phyloP scores from a whole-genome alignment of 2,113 vertebrate species.

The Melanerpes formicivorus region DNA sequence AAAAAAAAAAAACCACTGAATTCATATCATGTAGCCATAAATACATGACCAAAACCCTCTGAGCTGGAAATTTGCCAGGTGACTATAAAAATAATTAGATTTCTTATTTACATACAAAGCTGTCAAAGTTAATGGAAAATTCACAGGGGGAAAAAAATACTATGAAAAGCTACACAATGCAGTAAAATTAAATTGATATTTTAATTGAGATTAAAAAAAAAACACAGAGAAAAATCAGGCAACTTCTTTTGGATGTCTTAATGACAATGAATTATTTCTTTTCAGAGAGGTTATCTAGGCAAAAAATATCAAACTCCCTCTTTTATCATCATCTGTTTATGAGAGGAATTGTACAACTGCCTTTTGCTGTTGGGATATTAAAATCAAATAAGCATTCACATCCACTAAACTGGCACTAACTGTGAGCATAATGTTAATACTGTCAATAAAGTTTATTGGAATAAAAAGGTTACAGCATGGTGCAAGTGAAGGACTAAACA shows the following conservation, averaged over 20 bases:
- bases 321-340: slow-evolving; percentile 6
- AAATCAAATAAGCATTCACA: slow-evolving; percentile 35
- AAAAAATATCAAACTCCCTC: background rate
- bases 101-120: background rate
- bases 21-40: slow-evolving; percentile 13
- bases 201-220: background rate
- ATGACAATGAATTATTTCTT: background rate
- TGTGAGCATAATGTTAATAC: slow-evolving; percentile 42
- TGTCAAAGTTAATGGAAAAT: background rate
- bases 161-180: background rate
- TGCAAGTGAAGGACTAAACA: background rate
- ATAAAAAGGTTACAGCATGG: background rate
- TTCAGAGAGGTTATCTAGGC: background rate
- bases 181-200: background rate
- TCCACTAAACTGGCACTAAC: slow-evolving; percentile 43
- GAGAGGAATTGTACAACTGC: background rate
- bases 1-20: slow-evolving; percentile 30
- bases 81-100: background rate
- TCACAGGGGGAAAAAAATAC: background rate
- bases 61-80: slow-evolving; percentile 12
- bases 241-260: background rate
- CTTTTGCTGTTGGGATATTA: slow-evolving; percentile 15
- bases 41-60: slow-evolving; percentile 39
- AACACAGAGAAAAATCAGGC: background rate
- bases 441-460: background rate